These are phyloP conservation scores for Chirona hameri DNA, from an alignment of 2,888 invertebrate species.

Conservation along the genomic window DNA sequence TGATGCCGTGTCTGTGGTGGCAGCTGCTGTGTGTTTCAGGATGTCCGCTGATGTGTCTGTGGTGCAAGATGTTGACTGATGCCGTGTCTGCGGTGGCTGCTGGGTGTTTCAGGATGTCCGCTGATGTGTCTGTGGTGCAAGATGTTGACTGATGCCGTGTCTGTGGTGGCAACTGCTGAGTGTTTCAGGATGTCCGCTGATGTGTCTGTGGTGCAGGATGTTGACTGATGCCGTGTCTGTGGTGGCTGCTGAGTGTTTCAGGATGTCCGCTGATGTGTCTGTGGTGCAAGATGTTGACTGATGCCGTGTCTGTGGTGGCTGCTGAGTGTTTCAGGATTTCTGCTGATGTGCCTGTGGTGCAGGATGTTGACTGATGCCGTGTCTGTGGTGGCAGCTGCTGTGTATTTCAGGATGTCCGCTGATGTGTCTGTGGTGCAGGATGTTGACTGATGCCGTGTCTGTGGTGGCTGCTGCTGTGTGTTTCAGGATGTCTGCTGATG, in stretches of 20 bases:
- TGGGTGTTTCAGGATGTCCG: background rate
- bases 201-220: conserved; percentile 51
- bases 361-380: too few species aligned
- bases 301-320: background rate
- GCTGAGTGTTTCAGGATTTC: background rate
- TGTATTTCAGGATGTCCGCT: conserved; percentile 57
- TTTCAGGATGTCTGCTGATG: background rate
- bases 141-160: conserved; percentile 51
- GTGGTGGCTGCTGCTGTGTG: background rate
- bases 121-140: conserved; percentile 45
- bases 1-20: background rate
- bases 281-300: conserved; percentile 55
- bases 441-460: too few species aligned
- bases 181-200: background rate
- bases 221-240: conserved; percentile 46
- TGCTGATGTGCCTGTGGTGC: too few species aligned
- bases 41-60: background rate
- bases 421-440: too few species aligned
- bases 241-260: background rate
- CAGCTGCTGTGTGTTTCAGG: background rate
- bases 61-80: conserved; percentile 55
- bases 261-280: background rate
- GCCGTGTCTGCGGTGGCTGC: background rate
- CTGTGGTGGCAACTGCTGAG: background rate
- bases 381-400: too few species aligned